Percentiles rank a stretch among this genome's conserved stretches.
These are phyloP conservation scores for Sturnus vulgaris DNA, from an alignment of 2,113 vertebrate genomes.

Conservation along the genomic window DNA sequence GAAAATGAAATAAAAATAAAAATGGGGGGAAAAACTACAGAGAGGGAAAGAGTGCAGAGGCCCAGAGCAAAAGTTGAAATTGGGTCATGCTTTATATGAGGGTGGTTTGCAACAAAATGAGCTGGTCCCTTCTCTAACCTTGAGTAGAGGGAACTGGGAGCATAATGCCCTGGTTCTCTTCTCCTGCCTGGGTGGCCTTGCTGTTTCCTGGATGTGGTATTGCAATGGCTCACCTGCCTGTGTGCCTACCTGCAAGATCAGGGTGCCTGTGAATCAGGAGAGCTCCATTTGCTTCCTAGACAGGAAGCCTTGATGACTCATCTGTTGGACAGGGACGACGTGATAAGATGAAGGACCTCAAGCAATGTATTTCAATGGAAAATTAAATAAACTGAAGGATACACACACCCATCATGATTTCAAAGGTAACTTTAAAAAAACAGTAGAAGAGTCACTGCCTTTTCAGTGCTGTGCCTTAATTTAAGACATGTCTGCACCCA, in stretches of 20 bases:
- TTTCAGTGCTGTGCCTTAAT: neutral
- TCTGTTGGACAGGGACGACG: neutral
- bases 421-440: neutral
- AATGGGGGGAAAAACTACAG: neutral
- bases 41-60: neutral
- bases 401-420: neutral
- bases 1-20: neutral
- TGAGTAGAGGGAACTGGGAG: neutral
- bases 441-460: neutral
- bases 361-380: neutral
- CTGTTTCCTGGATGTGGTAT: neutral
- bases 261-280: neutral
- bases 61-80: neutral
- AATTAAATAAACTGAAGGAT: conserved; percentile 2
- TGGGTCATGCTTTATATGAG: neutral
- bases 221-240: neutral
- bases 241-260: neutral
- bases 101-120: neutral
- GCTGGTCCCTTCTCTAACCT: neutral
- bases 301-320: neutral
- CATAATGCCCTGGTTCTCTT: neutral
- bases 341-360: neutral
- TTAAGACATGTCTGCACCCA: neutral
- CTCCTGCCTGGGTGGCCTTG: neutral
- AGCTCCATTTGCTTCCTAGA: neutral